Percentiles rank a stretch among this genome's conserved stretches.
Evolutionary conservation across 1,140 invertebrate species (phyloP).

Genomic region (Batillaria attramentaria): DNA sequence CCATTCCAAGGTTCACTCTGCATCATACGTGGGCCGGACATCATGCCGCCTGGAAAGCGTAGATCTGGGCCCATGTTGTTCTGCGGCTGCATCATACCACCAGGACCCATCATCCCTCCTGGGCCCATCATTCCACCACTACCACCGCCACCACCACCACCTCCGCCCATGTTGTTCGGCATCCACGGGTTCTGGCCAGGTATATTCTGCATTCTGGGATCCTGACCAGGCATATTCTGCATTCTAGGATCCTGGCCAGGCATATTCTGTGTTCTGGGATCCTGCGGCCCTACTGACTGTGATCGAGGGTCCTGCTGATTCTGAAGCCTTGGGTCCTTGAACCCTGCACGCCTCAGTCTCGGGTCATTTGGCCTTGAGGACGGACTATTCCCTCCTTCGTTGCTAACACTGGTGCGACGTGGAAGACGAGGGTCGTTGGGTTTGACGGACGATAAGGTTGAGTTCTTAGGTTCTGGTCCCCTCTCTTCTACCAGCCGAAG

Average conservation of each 20-base stretch:
- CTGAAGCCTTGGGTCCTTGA: neutral
- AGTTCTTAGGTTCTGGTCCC: neutral
- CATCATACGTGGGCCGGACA: constrained; percentile 24
- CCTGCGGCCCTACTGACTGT: constrained; percentile 14
- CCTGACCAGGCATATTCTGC: neutral
- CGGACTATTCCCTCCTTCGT: neutral
- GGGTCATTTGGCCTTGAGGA: constrained; percentile 24
- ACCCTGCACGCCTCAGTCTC: constrained; percentile 15
- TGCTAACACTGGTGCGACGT: constrained; percentile 4
- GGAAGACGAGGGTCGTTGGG: neutral
- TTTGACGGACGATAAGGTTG: constrained; percentile 8
- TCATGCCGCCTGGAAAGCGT: constrained; percentile 21
- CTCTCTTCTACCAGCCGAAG: constrained; percentile 15
- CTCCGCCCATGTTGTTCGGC: constrained; percentile 31
- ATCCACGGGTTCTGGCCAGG: constrained; percentile 19
- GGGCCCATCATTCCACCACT: neutral
- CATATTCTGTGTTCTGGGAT: constrained; percentile 7
- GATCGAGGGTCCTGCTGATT: constrained; percentile 25
- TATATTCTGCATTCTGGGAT: constrained; percentile 8
- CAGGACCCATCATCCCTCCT: neutral
- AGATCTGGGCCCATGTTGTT: constrained; percentile 28
- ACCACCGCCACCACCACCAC: neutral
- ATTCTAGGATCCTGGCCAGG: neutral
- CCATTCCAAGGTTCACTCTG: constrained; percentile 18
- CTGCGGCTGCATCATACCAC: constrained; percentile 25